Percentiles rank a stretch among this genome's conserved stretches.
These are phyloP conservation scores for Salpingus planirostris DNA, from an alignment of 2,888 invertebrate genomes.

Conservation along the genomic window DNA sequence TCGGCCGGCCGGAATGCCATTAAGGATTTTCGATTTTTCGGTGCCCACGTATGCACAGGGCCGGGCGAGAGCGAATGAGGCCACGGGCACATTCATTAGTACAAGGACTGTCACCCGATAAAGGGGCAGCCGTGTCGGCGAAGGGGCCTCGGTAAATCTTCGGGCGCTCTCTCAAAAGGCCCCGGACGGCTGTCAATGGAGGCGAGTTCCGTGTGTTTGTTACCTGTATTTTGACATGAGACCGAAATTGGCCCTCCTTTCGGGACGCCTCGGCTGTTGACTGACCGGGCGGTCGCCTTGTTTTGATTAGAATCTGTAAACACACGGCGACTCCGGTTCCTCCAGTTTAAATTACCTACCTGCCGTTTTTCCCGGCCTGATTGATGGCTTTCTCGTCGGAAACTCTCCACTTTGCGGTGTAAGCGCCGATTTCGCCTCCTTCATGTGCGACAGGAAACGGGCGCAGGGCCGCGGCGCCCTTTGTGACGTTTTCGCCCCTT, in stretches of 20 bases:
- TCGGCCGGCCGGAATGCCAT: too few species aligned
- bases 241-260: slow-evolving; percentile 8
- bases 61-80: slow-evolving; percentile 27
- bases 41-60: too few species aligned
- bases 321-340: slow-evolving; percentile 29
- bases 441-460: too few species aligned
- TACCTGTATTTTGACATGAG: slow-evolving; percentile 7
- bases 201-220: slow-evolving; percentile 11
- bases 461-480: too few species aligned
- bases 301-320: slow-evolving; percentile 38
- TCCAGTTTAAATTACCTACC: slow-evolving; percentile 36
- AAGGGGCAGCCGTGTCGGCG: slow-evolving; percentile 38
- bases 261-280: slow-evolving; percentile 15
- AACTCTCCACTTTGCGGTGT: too few species aligned
- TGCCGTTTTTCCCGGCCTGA: slow-evolving; percentile 23
- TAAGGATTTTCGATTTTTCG: too few species aligned
- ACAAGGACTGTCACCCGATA: slow-evolving; percentile 40
- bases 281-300: slow-evolving; percentile 34
- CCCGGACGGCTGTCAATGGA: slow-evolving; percentile 6
- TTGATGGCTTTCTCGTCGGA: slow-evolving; percentile 14
- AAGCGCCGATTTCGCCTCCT: too few species aligned
- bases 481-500: too few species aligned
- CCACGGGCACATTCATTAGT: slow-evolving; percentile 39
- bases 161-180: slow-evolving; percentile 24
- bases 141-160: slow-evolving; percentile 36